These are phyloP conservation scores for Euplagia quadripunctaria DNA, from an alignment of 2,888 invertebrate genomes.

Conservation along the genomic window DNA sequence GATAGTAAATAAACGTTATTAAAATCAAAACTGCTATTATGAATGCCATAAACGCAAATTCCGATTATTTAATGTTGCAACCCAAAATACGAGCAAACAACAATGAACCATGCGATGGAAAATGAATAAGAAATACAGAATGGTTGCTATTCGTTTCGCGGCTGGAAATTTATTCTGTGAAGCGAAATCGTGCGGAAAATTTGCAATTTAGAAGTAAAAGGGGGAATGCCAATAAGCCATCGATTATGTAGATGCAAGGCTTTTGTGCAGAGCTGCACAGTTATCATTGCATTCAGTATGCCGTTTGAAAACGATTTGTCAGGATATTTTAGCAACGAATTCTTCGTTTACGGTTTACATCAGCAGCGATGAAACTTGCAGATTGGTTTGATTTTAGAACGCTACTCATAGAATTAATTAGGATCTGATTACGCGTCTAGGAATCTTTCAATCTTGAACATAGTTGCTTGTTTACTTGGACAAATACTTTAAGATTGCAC, in stretches of 20 bases:
- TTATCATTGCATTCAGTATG: constrained; percentile 81
- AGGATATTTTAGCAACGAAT: constrained; percentile 70
- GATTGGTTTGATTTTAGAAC: constrained; percentile 53
- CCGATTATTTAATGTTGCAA: constrained; percentile 11
- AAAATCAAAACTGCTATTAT: neutral
- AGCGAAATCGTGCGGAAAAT: constrained; percentile 86
- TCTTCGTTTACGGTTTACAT: constrained; percentile 56
- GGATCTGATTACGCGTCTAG: constrained; percentile 24
- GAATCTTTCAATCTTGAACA: constrained; percentile 15
- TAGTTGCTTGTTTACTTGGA: constrained; percentile 2
- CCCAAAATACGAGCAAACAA: constrained; percentile 60
- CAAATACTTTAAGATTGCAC: neutral
- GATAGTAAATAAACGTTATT: neutral
- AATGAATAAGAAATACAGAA: constrained; percentile 71
- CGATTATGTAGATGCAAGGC: constrained; percentile 86
- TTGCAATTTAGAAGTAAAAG: constrained; percentile 87
- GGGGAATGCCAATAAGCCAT: constrained; percentile 85
- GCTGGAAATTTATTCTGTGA: constrained; percentile 83
- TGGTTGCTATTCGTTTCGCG: constrained; percentile 76
- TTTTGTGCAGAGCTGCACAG: constrained; percentile 80
- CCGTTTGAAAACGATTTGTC: constrained; percentile 79
- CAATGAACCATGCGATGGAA: constrained; percentile 56
- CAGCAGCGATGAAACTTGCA: constrained; percentile 59
- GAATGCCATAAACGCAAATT: constrained; percentile 4
- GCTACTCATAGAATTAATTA: constrained; percentile 34